Percentiles rank a stretch among this genome's conserved stretches.
phyloP scores from a whole-genome alignment of 1,140 invertebrate species.

The Aphidius gifuensis region DNA sequence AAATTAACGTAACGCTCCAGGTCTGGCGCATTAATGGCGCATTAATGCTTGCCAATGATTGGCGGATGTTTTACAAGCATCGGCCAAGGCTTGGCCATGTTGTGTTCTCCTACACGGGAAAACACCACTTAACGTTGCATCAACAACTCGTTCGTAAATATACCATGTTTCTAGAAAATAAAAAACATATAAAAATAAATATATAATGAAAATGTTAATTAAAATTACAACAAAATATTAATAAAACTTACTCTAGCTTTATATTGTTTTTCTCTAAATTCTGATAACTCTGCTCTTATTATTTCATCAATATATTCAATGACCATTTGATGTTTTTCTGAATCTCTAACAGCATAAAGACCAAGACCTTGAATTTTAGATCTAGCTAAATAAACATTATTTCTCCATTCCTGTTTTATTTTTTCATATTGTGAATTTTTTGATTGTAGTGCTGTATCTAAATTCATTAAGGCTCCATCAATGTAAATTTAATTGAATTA shows the following conservation, averaged over 20 bases:
- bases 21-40: too few species aligned
- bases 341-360: slow-evolving; percentile 91
- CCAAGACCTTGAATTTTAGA: slow-evolving; percentile 94
- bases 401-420: slow-evolving; percentile 98
- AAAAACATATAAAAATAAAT: slow-evolving; percentile 18
- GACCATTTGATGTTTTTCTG: slow-evolving; percentile 99
- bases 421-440: slow-evolving; percentile 98
- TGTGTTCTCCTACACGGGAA: too few species aligned
- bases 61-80: too few species aligned
- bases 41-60: too few species aligned
- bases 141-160: slow-evolving; percentile 96
- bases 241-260: slow-evolving; percentile 75
- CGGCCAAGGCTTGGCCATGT: too few species aligned
- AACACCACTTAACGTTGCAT: slow-evolving; percentile 95
- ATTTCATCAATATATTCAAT: slow-evolving; percentile 99
- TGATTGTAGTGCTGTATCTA: too few species aligned
- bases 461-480: too few species aligned
- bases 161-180: slow-evolving; percentile 86
- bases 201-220: background rate
- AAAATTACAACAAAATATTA: slow-evolving; percentile 19
- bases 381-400: slow-evolving; percentile 93
- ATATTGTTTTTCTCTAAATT: slow-evolving; percentile 91
- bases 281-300: slow-evolving; percentile 93
- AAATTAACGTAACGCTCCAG: too few species aligned
- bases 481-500: slow-evolving; percentile 24